phyloP scores from a whole-genome alignment of 2,888 invertebrate genomes.

The Acanthococcus lagerstroemiae region DNA sequence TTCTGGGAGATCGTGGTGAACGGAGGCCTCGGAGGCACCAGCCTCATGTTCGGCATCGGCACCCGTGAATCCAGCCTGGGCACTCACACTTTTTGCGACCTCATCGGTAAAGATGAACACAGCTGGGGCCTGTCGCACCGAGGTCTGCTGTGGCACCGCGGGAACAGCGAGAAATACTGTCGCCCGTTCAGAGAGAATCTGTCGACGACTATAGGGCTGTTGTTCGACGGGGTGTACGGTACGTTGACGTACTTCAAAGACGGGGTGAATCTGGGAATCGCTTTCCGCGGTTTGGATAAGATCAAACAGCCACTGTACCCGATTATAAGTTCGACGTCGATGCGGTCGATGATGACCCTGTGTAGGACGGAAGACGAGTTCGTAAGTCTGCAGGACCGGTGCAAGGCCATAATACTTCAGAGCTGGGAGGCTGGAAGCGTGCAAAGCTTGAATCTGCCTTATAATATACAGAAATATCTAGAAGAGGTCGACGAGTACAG shows the following conservation, averaged over 20 bases:
- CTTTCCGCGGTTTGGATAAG: slow-evolving; percentile 55
- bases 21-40: slow-evolving; percentile 56
- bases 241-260: slow-evolving; percentile 63
- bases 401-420: slow-evolving; percentile 53
- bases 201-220: slow-evolving; percentile 55
- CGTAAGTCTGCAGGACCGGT: slow-evolving; percentile 57
- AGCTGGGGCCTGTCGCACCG: slow-evolving; percentile 67
- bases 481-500: background rate
- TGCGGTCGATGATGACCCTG: slow-evolving; percentile 62
- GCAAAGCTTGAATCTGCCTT: slow-evolving; percentile 15
- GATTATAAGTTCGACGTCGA: slow-evolving; percentile 60
- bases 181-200: slow-evolving; percentile 60
- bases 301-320: slow-evolving; percentile 56
- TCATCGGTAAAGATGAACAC: slow-evolving; percentile 58
- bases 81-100: slow-evolving; percentile 56
- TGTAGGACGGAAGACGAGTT: slow-evolving; percentile 52
- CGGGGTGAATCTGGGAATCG: slow-evolving; percentile 57
- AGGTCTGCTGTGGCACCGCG: slow-evolving; percentile 58
- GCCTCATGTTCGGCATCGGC: slow-evolving; percentile 66
- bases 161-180: slow-evolving; percentile 53
- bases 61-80: slow-evolving; percentile 51
- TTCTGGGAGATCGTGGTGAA: slow-evolving; percentile 56
- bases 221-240: slow-evolving; percentile 58
- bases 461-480: slow-evolving; percentile 3
- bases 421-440: slow-evolving; percentile 39